These are phyloP conservation scores for Sphenopsis melanotis DNA, from an alignment of 2,797 vertebrate species.

Conservation along the genomic window DNA sequence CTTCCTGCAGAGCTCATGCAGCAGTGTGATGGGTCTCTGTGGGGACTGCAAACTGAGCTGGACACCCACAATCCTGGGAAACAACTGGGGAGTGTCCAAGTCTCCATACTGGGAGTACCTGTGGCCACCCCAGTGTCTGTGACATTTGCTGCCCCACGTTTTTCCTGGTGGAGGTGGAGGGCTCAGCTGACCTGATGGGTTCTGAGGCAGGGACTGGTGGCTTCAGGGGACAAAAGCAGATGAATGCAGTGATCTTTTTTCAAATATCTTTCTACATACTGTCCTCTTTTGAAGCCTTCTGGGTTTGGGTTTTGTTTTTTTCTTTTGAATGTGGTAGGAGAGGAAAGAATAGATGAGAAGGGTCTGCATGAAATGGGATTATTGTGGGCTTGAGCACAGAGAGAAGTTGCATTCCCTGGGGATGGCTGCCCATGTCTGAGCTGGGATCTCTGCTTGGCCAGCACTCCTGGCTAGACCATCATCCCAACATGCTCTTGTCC, in stretches of 20 bases:
- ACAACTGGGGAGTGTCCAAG: neutral
- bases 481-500: neutral
- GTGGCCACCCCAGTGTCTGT: neutral
- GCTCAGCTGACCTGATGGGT: neutral
- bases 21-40: neutral
- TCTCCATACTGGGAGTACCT: neutral
- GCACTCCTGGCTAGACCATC: neutral
- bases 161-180: neutral
- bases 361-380: neutral
- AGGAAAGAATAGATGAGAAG: neutral
- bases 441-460: neutral
- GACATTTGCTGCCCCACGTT: neutral
- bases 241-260: neutral
- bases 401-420: neutral
- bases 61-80: neutral
- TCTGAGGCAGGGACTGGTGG: neutral
- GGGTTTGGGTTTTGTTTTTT: too few relatives aligned
- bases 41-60: neutral
- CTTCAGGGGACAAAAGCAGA: neutral
- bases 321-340: neutral
- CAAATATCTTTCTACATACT: neutral
- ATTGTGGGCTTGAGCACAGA: neutral
- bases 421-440: neutral
- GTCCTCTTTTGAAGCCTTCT: neutral
- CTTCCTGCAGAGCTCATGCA: neutral